These are phyloP conservation scores for Epinotia brunnichana DNA, from an alignment of 2,888 invertebrate genomes.

Conservation along the genomic window DNA sequence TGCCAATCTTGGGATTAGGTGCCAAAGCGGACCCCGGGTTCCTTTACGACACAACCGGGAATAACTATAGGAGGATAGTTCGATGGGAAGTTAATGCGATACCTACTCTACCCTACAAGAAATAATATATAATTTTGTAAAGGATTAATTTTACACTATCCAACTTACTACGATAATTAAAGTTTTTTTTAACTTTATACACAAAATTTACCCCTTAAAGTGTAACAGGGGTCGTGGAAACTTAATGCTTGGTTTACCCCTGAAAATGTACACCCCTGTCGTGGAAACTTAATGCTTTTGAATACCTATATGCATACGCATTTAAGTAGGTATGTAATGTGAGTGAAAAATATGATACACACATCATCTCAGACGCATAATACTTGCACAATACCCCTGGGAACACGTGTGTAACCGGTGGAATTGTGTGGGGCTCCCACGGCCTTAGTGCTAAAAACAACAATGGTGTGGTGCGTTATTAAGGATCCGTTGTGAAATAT, in stretches of 20 bases:
- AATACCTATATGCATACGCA: not conserved
- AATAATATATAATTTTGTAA: no score
- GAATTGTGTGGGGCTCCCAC: slow-evolving; percentile 46
- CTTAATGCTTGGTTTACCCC: not conserved
- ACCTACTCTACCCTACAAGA: no score
- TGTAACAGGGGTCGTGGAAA: not conserved
- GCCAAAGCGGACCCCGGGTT: no score
- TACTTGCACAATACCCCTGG: slow-evolving; percentile 40
- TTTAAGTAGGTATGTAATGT: slow-evolving; percentile 13
- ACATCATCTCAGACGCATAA: slow-evolving; percentile 35
- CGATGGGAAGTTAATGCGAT: no score
- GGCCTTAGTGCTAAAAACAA: slow-evolving; percentile 46
- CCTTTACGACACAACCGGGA: no score
- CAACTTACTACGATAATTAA: no score
- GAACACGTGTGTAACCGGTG: slow-evolving; percentile 33
- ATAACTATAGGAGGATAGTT: no score
- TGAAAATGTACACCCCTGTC: not conserved
- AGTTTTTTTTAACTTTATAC: not conserved
- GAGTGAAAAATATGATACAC: slow-evolving; percentile 26
- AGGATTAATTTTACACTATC: no score
- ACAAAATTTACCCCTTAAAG: not conserved
- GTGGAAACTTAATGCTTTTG: not conserved
- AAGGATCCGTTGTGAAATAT: slow-evolving; percentile 47
- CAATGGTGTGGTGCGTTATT: slow-evolving; percentile 49
- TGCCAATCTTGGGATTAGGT: no score